Percentiles rank a stretch among this genome's conserved stretches.
Evolutionary conservation across 2,113 vertebrate species (phyloP).

Genomic region (Erinaceus europaeus): DNA sequence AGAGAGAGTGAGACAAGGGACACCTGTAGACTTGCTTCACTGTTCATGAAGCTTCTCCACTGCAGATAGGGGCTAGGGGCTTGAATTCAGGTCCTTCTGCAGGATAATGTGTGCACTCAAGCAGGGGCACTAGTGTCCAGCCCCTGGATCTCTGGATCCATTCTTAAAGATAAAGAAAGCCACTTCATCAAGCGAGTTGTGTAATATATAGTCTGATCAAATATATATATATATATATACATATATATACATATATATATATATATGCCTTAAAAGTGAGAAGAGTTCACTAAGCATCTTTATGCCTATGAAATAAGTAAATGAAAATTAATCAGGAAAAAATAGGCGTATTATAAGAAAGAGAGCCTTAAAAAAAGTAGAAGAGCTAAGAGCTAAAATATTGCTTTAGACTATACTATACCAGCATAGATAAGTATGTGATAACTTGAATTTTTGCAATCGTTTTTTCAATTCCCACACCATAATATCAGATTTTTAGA

Average conservation of each 20-base stretch:
- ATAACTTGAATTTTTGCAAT: background rate
- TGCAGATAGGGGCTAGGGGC: too few species aligned
- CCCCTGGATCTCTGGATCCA: background rate
- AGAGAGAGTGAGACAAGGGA: too few species aligned
- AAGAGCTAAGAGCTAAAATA: background rate
- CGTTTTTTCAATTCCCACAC: background rate
- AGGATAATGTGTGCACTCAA: too few species aligned
- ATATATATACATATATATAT: background rate
- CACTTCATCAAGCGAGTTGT: background rate
- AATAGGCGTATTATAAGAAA: background rate
- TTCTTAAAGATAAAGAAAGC: background rate
- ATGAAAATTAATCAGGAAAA: background rate
- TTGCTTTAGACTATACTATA: background rate
- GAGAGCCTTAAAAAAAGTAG: background rate
- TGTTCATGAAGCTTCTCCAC: too few species aligned
- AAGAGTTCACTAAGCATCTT: background rate
- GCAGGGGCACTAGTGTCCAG: too few species aligned
- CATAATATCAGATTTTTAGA: background rate
- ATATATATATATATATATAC: background rate
- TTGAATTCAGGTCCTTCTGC: too few species aligned
- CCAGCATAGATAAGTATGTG: background rate
- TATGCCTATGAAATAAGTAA: background rate
- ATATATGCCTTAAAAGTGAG: background rate
- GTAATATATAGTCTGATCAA: background rate
- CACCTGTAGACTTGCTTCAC: too few species aligned